Conservation (phyloP, 2,113 vertebrate genomes). For the Thamnophis sirtalis region DNA sequence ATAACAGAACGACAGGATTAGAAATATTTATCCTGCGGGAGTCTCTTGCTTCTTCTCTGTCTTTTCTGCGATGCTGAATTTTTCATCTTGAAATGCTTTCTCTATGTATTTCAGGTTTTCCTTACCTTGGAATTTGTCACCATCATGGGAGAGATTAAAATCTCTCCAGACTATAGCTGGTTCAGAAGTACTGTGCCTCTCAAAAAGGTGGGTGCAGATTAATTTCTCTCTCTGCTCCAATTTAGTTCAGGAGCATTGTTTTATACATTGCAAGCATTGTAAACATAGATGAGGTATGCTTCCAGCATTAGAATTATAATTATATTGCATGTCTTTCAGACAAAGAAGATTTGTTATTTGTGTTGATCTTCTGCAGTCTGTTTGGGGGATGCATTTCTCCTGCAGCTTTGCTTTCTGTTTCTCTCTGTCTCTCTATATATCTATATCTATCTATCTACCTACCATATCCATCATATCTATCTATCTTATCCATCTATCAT, state of each 20-base stretch:
- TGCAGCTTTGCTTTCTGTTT: background rate
- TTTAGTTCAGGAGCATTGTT: background rate
- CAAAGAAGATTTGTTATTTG: background rate
- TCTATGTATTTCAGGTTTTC: slow-evolving; percentile 60
- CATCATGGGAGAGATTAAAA: slow-evolving; percentile 96
- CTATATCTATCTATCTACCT: too few species aligned
- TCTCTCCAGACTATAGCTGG: slow-evolving; percentile 98
- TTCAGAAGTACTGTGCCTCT: slow-evolving; percentile 97
- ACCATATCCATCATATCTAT: too few species aligned
- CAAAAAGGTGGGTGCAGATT: slow-evolving; percentile 82
- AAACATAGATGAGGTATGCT: background rate
- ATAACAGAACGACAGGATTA: slow-evolving; percentile 1
- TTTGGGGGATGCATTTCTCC: background rate
- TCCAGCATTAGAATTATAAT: background rate
- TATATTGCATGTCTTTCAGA: background rate
- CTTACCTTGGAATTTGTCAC: slow-evolving; percentile 47
- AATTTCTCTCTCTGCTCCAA: background rate
- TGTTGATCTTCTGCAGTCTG: background rate
- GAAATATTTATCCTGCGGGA: background rate
- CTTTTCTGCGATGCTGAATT: slow-evolving; percentile 4
- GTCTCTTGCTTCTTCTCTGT: background rate
- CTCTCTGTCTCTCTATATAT: too few species aligned
- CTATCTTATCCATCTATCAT: too few species aligned
- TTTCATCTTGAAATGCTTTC: slow-evolving; percentile 48
- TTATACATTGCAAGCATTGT: background rate